These are phyloP conservation scores for Amphiprion percula DNA, from an alignment of 2,113 vertebrate species.

Conservation along the genomic window DNA sequence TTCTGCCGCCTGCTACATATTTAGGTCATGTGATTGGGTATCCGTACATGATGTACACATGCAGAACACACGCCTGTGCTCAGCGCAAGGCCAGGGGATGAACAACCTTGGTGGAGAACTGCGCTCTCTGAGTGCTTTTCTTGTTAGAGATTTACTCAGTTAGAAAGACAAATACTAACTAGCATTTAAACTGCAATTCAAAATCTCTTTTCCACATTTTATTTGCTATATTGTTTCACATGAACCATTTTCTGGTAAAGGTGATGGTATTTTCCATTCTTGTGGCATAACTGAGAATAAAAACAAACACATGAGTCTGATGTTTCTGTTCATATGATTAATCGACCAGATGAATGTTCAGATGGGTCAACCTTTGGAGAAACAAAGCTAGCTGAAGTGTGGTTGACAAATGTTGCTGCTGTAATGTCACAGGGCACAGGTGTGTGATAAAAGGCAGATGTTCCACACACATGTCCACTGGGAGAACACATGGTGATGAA, in stretches of 20 bases:
- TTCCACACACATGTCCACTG: conserved; percentile 45
- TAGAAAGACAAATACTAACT: too few relatives aligned
- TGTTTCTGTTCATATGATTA: neutral
- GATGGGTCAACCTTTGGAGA: neutral
- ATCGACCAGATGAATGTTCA: conserved; percentile 11
- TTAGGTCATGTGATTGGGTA: too few relatives aligned
- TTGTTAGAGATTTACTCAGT: too few relatives aligned
- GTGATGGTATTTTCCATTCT: neutral
- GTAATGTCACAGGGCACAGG: conserved; percentile 11
- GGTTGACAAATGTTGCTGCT: neutral
- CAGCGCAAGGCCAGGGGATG: too few relatives aligned
- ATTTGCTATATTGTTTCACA: neutral
- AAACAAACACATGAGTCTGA: neutral
- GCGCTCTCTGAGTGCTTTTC: too few relatives aligned
- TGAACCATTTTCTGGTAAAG: neutral
- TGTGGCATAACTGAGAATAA: neutral
- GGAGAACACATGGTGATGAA: conserved; percentile 34
- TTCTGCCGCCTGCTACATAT: too few relatives aligned
- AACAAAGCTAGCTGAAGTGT: neutral
- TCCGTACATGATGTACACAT: too few relatives aligned
- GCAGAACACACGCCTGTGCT: too few relatives aligned
- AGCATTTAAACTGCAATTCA: too few relatives aligned
- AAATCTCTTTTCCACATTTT: too few relatives aligned
- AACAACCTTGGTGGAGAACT: too few relatives aligned
- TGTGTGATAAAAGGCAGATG: conserved; percentile 45